Percentiles rank a stretch among this genome's conserved stretches.
phyloP scores from a whole-genome alignment of 2,888 invertebrate species.

The Synanthedon tipuliformis region DNA sequence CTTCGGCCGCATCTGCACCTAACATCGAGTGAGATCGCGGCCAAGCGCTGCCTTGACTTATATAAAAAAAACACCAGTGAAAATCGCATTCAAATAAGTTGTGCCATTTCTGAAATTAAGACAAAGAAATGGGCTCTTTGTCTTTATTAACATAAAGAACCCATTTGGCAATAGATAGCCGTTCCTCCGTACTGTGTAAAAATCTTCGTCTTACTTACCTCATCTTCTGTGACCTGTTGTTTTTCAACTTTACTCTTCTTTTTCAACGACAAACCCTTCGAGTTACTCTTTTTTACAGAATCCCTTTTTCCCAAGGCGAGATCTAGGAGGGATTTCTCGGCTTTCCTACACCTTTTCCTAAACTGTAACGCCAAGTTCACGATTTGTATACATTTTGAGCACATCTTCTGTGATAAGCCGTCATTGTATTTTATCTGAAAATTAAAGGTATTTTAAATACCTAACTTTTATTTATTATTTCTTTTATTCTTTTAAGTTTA shows the following conservation, averaged over 20 bases:
- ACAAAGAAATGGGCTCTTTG: too few species aligned
- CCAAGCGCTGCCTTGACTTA: too few species aligned
- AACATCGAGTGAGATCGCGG: too few species aligned
- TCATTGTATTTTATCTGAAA: conserved; percentile 44
- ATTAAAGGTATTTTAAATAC: not conserved
- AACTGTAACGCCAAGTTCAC: conserved; percentile 34
- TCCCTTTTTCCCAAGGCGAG: conserved; percentile 15
- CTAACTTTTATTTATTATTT: too few species aligned
- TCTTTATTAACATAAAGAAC: too few species aligned
- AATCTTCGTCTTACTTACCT: not conserved
- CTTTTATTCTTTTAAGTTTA: too few species aligned
- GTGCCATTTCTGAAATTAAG: too few species aligned
- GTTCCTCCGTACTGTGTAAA: too few species aligned
- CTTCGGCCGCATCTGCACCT: too few species aligned
- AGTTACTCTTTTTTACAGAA: conserved; percentile 13
- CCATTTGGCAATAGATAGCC: too few species aligned
- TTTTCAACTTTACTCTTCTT: conserved; percentile 2
- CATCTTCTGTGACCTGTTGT: not conserved
- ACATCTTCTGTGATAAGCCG: conserved; percentile 48
- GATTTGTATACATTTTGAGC: conserved; percentile 25
- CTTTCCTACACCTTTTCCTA: conserved; percentile 30
- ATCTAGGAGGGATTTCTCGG: conserved; percentile 27
- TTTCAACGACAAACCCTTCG: conserved; percentile 6
- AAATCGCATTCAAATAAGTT: too few species aligned
- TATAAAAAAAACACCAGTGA: too few species aligned